A percentile compares a stretch with the other conserved stretches of the same genome.
These are phyloP conservation scores for Stichodactyla mertensii DNA, from an alignment of 64 coral and sea anemone species.

Conservation along the genomic window DNA sequence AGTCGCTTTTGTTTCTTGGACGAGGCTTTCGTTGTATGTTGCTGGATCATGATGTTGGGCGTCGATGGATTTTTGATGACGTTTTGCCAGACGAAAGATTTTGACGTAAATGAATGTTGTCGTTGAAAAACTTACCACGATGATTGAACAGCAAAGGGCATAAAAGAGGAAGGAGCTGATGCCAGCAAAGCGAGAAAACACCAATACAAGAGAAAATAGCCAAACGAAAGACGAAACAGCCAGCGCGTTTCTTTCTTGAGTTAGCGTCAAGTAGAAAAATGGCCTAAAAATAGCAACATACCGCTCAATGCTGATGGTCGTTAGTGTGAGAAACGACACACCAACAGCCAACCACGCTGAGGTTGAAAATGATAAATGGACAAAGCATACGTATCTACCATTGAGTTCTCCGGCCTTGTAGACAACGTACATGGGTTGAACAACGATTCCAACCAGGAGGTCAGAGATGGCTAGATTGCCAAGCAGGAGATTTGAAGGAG, in stretches of 20 bases:
- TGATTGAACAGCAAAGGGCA: constrained; percentile 40
- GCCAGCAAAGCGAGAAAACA: constrained; percentile 59
- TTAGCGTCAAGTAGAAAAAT: constrained; percentile 43
- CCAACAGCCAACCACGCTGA: constrained; percentile 73
- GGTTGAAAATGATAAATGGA: constrained; percentile 67
- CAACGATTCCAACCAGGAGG: constrained; percentile 50
- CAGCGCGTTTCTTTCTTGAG: constrained; percentile 22
- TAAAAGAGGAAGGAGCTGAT: constrained; percentile 38
- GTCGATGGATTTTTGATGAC: constrained; percentile 46
- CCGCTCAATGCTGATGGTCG: constrained; percentile 57
- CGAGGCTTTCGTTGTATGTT: neutral
- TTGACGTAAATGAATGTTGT: constrained; percentile 65
- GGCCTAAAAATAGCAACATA: constrained; percentile 69
- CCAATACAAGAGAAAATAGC: constrained; percentile 33
- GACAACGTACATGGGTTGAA: constrained; percentile 67
- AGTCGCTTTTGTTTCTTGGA: constrained; percentile 14
- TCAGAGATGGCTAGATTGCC: constrained; percentile 79
- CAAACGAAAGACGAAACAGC: constrained; percentile 47
- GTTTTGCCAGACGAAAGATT: constrained; percentile 61
- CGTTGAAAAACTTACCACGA: constrained; percentile 45
- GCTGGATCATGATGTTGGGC: neutral
- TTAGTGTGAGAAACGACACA: constrained; percentile 72
- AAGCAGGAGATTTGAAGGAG: constrained; percentile 75
- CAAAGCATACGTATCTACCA: constrained; percentile 46
- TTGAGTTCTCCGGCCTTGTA: constrained; percentile 64